Base-by-base conservation (phyloP, 2,888 invertebrate species). In the Cerceris ruficornis region DNA sequence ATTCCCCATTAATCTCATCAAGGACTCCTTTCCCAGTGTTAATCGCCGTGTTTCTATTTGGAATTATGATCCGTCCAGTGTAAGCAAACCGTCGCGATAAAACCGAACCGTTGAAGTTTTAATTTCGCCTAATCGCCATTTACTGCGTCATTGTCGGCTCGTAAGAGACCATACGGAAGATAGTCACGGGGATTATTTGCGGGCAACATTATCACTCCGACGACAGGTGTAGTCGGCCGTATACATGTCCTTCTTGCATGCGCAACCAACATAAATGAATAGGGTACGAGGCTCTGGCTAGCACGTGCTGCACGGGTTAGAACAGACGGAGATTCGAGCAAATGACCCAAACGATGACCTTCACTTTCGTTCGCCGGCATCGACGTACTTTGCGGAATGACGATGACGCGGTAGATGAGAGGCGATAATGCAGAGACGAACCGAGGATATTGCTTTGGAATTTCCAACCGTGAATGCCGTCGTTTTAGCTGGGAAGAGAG, bases 171-270 rank as follows among this genome's bases (percentile, higher is more conserved):
- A 54, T 80, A 81, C 86, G 83, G 86, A 84, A 86, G 85, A 81
- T 84, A 84, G 81, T 81, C 82, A 70, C 75, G 79, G 78, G 81
- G 72, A 80, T 82, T 83, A 81, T 84, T 82, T 77, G 77, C 85
- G 80, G 81, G 68, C 76, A 77, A 80, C 87, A 86, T 88, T 87
- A 90, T 87, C 85, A 86, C 74, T 68, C 67, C 66, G 86, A 86
- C 87, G 88, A 89, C 88, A 87, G 85, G 86, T 88, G 87, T 86
- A 87, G 84, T 87, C 87, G 83, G 83, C 85, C 81, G 76, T 85
- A 85, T 86, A 86, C 87, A 87, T 85, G 89, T 88, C 82, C 84
- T 81, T 88, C 81, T 89, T 87, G 90, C 90, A 90, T 90, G 90
- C 85, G 79, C 83, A 87, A 86, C 77, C 79, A 82, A 84, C 88